Conservation (phyloP, 1,140 invertebrate species). For the Halictus rubicundus region DNA sequence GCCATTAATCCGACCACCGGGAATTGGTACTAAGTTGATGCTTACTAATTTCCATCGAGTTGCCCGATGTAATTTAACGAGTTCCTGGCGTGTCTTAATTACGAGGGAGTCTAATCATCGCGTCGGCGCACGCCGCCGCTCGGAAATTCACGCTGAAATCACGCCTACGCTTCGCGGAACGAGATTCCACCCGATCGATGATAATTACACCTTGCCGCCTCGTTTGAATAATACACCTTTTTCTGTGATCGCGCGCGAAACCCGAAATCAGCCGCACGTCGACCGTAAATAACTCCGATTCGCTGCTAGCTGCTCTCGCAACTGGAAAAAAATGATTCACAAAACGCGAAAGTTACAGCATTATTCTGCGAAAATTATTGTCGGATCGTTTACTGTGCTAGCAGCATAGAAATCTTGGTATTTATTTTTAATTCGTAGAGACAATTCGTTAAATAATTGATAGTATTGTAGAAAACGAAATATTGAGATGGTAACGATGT, state of each 20-base stretch:
- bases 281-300: neutral
- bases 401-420: too few relatives aligned
- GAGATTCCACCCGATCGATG: slow-evolving; percentile 13
- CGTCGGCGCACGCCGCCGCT: slow-evolving; percentile 6
- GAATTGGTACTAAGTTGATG: slow-evolving; percentile 39
- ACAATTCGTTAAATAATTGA: too few relatives aligned
- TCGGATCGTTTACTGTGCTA: too few relatives aligned
- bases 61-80: slow-evolving; percentile 43
- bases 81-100: slow-evolving; percentile 43
- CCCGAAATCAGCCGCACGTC: neutral
- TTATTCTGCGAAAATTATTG: too few relatives aligned
- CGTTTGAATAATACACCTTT: neutral
- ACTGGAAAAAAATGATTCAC: too few relatives aligned
- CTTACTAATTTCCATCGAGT: slow-evolving; percentile 44
- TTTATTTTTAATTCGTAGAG: too few relatives aligned
- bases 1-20: slow-evolving; percentile 23
- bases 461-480: too few relatives aligned
- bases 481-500: too few relatives aligned
- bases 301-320: neutral
- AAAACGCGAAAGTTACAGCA: too few relatives aligned
- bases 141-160: slow-evolving; percentile 30
- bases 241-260: neutral
- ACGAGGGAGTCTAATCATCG: slow-evolving; percentile 36
- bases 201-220: slow-evolving; percentile 5
- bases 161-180: neutral